Evolutionary conservation across 2,888 invertebrate species (phyloP).

Genomic region (Scaptodrosophila latifasciaeformis): DNA sequence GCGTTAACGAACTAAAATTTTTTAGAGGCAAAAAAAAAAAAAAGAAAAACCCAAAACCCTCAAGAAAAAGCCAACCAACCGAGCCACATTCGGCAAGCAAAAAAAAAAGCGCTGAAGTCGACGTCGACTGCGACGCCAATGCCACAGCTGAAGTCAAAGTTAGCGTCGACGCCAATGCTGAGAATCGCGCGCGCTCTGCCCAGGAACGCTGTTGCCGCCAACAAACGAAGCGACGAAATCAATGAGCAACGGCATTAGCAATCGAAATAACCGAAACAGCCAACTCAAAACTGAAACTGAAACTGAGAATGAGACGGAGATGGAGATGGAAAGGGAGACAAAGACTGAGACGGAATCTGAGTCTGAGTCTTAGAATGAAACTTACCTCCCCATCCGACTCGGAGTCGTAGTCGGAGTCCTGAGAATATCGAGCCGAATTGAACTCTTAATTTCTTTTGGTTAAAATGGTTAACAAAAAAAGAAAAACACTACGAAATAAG

Average conservation of each 20-base stretch:
- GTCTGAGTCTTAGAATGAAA: no score
- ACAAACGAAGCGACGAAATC: slow-evolving; percentile 9
- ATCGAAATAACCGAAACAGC: slow-evolving; percentile 21
- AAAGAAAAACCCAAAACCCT: not conserved
- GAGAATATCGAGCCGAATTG: no score
- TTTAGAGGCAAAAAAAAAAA: slow-evolving; percentile 36
- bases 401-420: no score
- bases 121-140: no score
- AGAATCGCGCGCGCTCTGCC: no score
- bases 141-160: no score
- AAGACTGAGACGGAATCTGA: not conserved
- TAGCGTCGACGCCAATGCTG: slow-evolving; percentile 1
- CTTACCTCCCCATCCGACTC: no score
- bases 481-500: not conserved
- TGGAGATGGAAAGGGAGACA: not conserved
- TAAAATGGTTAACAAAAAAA: not conserved
- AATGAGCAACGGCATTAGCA: slow-evolving; percentile 1
- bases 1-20: slow-evolving; percentile 45
- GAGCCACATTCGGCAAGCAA: slow-evolving; percentile 1
- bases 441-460: no score
- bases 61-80: slow-evolving; percentile 3
- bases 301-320: slow-evolving; percentile 3
- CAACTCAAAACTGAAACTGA: slow-evolving; percentile 6
- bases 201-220: not conserved
- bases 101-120: no score